Base-by-base conservation (phyloP, 1,140 invertebrate genomes). In the Tetramorium simillimum region DNA sequence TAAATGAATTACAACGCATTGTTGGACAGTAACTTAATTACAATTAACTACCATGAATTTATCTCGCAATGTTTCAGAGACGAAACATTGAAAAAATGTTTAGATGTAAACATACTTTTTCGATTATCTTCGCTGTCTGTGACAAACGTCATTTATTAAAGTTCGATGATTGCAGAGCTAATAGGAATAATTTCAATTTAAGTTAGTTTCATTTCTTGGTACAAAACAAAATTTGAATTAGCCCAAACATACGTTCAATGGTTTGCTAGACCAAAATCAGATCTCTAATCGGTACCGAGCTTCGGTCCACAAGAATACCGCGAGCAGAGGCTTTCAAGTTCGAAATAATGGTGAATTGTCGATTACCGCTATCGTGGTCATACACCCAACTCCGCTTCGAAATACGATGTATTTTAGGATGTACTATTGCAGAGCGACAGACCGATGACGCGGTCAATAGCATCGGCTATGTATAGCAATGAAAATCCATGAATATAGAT, bases 281-380 rank as follows among this genome's bases (percentile, higher is more conserved):
- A 0, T 49, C 37, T 40, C 40, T 63, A 78, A 77, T 77, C 16
- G 56, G 9, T 21, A 56, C 37, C 51, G 33, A 75, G 33, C 72
- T 37, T 75, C 51, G 33, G 24, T 9, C 7, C 40, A 60, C 58
- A 63, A 62, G 40, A 63, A 16, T 75, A 56, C n/a, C 33, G 72
- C 49, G 7, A 40, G 14, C 53, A 24, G n/a, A 58, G 53, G 75
- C 75, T 49, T 78, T 78, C 75, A 49, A 14, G 18, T 78, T 28
- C 40, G 58, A 63, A 78, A 78, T 46, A 78, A 78, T 78, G 40
- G 75, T 58, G 75, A 63, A 78, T 78, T 43, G 75, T 63, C 75
- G 40, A 78, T 78, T 78, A 78, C 40, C 75, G 18, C 43, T 78
- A 78, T 63, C 75, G 16, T 14, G 58, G 40, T 49, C 40, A 16